Conservation (phyloP, 2,888 invertebrate species). For the Drosophila algonquin region DNA sequence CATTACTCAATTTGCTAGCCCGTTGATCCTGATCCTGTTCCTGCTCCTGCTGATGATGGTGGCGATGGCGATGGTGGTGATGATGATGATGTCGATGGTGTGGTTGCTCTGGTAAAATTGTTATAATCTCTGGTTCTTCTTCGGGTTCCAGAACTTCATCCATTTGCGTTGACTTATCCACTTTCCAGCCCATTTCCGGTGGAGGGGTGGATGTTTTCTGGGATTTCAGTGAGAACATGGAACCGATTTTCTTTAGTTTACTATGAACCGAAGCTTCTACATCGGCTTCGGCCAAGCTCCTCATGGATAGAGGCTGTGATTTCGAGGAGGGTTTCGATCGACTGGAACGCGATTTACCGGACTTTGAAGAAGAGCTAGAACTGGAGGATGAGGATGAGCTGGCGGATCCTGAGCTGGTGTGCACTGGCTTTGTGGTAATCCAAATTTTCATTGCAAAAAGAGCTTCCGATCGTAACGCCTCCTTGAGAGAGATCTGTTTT, state of each 20-base stretch:
- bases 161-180: constrained; percentile 70
- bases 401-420: constrained; percentile 73
- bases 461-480: constrained; percentile 89
- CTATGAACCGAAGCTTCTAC: constrained; percentile 74
- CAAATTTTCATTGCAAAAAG: constrained; percentile 90
- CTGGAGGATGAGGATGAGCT: constrained; percentile 61
- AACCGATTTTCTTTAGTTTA: constrained; percentile 80
- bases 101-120: constrained; percentile 21
- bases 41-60: constrained; percentile 37
- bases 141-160: constrained; percentile 16
- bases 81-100: constrained; percentile 55
- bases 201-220: constrained; percentile 56
- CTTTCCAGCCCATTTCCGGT: constrained; percentile 55
- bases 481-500: constrained; percentile 87
- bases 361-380: constrained; percentile 51
- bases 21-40: constrained; percentile 36
- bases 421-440: constrained; percentile 89
- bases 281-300: constrained; percentile 69
- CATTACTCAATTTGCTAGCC: constrained; percentile 59
- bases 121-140: constrained; percentile 7
- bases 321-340: constrained; percentile 75
- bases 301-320: constrained; percentile 70
- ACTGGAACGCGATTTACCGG: constrained; percentile 67
- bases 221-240: constrained; percentile 82
- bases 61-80: constrained; percentile 64